phyloP scores from a whole-genome alignment of 2,888 invertebrate species.

The Tetheella fluctuosa region DNA sequence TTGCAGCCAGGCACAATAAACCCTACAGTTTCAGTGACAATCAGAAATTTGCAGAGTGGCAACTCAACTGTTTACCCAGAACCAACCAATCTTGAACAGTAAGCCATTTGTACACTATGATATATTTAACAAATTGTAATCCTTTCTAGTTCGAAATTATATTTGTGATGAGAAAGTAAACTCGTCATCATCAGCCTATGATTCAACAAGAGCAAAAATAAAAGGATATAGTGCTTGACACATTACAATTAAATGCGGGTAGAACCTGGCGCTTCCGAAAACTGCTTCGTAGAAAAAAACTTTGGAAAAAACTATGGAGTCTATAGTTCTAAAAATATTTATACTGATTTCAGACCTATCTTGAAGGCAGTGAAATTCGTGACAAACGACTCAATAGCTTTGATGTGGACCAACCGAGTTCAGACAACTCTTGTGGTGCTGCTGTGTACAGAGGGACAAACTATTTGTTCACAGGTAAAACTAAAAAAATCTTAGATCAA shows the following conservation, averaged over 20 bases:
- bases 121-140: not conserved
- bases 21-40: slow-evolving; percentile 69
- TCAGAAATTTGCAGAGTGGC: slow-evolving; percentile 52
- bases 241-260: too few species aligned
- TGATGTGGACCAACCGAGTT: slow-evolving; percentile 95
- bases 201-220: too few species aligned
- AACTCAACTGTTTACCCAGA: slow-evolving; percentile 44
- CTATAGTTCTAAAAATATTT: not conserved
- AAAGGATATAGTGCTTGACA: too few species aligned
- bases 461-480: slow-evolving; percentile 56
- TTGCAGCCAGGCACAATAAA: slow-evolving; percentile 77
- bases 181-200: too few species aligned
- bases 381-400: slow-evolving; percentile 86
- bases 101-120: slow-evolving; percentile 39
- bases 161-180: too few species aligned
- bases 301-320: too few species aligned
- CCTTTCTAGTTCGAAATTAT: too few species aligned
- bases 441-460: slow-evolving; percentile 82
- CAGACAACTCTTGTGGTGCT: slow-evolving; percentile 87
- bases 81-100: slow-evolving; percentile 62
- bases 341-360: slow-evolving; percentile 78
- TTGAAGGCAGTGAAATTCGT: slow-evolving; percentile 91
- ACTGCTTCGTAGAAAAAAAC: too few species aligned
- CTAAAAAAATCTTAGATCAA: too few species aligned
- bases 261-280: too few species aligned